phyloP scores from a whole-genome alignment of 2,113 vertebrate genomes.

The Tapirus terrestris region DNA sequence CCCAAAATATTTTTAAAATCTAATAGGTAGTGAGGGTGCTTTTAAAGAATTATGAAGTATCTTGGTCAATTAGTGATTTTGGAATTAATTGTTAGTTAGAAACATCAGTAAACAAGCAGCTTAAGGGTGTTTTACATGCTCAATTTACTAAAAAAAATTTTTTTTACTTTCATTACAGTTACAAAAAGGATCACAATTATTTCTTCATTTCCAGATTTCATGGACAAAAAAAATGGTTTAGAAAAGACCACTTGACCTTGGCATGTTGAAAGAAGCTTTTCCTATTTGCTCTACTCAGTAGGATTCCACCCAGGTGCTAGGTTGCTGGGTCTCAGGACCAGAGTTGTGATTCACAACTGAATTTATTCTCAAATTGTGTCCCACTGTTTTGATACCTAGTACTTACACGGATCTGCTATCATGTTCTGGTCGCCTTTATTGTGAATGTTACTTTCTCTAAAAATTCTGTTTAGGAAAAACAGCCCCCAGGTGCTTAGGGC shows the following conservation, averaged over 20 bases:
- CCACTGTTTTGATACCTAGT: background rate
- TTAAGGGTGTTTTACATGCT: background rate
- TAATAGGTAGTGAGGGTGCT: background rate
- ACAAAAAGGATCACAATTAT: background rate
- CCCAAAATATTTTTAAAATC: background rate
- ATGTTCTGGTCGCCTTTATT: background rate
- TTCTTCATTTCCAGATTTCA: background rate
- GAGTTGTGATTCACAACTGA: background rate
- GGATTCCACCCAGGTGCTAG: background rate
- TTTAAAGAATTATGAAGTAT: background rate
- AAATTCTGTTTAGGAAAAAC: constrained; percentile 29
- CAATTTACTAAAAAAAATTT: background rate
- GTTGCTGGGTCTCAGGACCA: background rate
- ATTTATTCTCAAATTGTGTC: background rate
- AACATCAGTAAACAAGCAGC: background rate
- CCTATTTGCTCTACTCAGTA: background rate
- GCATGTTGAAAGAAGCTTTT: background rate
- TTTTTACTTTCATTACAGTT: background rate
- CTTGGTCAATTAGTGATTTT: background rate
- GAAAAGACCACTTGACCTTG: background rate
- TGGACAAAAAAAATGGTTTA: background rate
- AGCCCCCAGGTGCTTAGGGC: background rate
- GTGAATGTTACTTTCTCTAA: background rate
- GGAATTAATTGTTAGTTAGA: background rate
- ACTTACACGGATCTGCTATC: background rate